These are phyloP conservation scores for Platycheirus rosarum DNA, from an alignment of 2,888 invertebrate species.

Conservation along the genomic window DNA sequence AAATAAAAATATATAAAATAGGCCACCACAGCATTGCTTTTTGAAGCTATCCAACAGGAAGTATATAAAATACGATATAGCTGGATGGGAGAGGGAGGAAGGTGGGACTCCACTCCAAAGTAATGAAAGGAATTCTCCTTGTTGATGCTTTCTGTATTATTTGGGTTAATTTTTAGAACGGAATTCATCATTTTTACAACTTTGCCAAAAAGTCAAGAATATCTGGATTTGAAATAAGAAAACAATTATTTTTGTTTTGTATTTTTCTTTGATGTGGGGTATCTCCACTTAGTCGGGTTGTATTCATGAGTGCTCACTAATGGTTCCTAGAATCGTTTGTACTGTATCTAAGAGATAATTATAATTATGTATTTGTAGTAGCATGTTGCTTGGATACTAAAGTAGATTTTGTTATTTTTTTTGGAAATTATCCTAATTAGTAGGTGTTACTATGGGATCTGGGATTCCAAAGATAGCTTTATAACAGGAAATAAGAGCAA, in stretches of 20 bases:
- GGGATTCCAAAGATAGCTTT: no score
- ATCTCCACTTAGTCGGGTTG: not conserved
- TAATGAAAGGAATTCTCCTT: not conserved
- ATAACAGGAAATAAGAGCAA: no score
- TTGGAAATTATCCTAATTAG: no score
- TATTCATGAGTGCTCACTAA: no score
- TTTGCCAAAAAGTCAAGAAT: slow-evolving; percentile 7
- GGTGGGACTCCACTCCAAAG: slow-evolving; percentile 22
- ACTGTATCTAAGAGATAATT: not conserved
- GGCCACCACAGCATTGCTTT: slow-evolving; percentile 37
- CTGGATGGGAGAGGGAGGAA: no score
- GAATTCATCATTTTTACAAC: slow-evolving; percentile 7
- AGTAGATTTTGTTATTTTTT: slow-evolving; percentile 13
- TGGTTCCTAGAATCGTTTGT: slow-evolving; percentile 59
- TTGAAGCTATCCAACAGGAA: slow-evolving; percentile 15
- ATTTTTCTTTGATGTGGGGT: not conserved
- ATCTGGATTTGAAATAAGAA: not conserved
- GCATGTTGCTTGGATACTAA: slow-evolving; percentile 23
- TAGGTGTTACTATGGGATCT: no score
- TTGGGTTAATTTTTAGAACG: slow-evolving; percentile 45
- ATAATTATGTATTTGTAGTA: not conserved
- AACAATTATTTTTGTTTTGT: not conserved
- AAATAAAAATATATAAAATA: slow-evolving; percentile 40
- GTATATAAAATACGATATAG: slow-evolving; percentile 4
- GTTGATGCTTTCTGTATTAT: slow-evolving; percentile 23